Evolutionary conservation across 2,888 invertebrate genomes (phyloP).

Genomic region (Podabrus alpinus): DNA sequence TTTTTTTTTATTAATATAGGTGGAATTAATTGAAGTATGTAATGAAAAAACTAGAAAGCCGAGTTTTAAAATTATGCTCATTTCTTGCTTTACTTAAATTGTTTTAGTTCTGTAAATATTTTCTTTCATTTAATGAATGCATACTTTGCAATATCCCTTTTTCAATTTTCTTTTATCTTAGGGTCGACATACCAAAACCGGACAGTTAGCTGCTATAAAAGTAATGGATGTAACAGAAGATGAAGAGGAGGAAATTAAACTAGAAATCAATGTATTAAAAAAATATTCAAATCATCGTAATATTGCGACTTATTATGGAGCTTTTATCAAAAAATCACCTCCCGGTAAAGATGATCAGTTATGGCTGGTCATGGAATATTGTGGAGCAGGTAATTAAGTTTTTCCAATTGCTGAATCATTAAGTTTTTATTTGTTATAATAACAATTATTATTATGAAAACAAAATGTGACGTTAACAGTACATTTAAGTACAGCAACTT

Average conservation of each 20-base stretch:
- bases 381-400: constrained; percentile 79
- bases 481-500: background rate
- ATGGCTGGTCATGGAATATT: constrained; percentile 99
- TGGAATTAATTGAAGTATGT: background rate
- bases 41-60: background rate
- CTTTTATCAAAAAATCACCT: constrained; percentile 98
- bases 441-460: background rate
- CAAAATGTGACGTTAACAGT: background rate
- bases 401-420: background rate
- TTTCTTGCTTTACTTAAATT: background rate
- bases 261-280: constrained; percentile 99
- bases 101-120: background rate
- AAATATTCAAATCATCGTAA: constrained; percentile 99
- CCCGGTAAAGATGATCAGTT: constrained; percentile 99
- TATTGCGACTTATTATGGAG: constrained; percentile 99
- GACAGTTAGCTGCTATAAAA: constrained; percentile 99
- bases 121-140: background rate
- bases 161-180: constrained; percentile 50
- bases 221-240: constrained; percentile 99
- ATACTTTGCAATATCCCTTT: background rate
- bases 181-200: constrained; percentile 99
- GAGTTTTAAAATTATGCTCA: background rate
- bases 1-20: background rate
- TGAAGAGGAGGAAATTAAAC: constrained; percentile 99
- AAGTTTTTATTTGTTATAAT: background rate